phyloP scores from a whole-genome alignment of 92 coral and sea anemone genomes.

The Parazoanthus atlanticus region DNA sequence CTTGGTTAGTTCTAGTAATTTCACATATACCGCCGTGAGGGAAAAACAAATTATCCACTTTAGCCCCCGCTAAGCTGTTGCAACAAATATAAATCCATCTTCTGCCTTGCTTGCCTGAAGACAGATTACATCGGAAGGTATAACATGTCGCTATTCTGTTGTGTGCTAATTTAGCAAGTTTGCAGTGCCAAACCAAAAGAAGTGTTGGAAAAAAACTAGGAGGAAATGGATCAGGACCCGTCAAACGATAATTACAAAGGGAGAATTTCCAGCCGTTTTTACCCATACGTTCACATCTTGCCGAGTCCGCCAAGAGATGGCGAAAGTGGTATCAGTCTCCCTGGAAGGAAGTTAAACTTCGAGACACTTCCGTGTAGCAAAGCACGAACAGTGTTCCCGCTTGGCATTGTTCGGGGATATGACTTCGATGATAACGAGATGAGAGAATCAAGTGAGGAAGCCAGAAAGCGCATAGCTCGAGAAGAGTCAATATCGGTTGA shows the following conservation, averaged over 20 bases:
- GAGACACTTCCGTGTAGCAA: slow-evolving; percentile 9
- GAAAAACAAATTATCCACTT: background rate
- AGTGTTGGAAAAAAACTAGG: background rate
- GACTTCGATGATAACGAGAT: background rate
- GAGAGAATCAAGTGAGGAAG: background rate
- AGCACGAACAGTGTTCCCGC: slow-evolving; percentile 32
- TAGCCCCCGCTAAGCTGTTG: slow-evolving; percentile 30
- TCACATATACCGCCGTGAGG: background rate
- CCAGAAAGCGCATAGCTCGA: background rate
- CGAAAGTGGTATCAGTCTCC: background rate
- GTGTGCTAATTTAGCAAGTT: background rate
- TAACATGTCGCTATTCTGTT: background rate
- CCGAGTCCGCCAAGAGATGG: slow-evolving; percentile 3
- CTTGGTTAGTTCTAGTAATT: background rate
- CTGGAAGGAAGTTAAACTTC: slow-evolving; percentile 15
- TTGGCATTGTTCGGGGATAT: slow-evolving; percentile 25
- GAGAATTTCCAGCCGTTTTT: background rate
- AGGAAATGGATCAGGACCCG: background rate
- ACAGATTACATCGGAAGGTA: background rate
- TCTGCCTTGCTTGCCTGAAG: slow-evolving; percentile 4
- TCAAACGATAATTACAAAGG: background rate
- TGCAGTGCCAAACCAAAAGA: background rate
- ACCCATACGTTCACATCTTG: background rate
- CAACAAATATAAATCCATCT: background rate
- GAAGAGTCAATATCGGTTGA: background rate